Evolutionary conservation across 2,888 invertebrate species (phyloP).

Genomic region (Amphipyra berbera): DNA sequence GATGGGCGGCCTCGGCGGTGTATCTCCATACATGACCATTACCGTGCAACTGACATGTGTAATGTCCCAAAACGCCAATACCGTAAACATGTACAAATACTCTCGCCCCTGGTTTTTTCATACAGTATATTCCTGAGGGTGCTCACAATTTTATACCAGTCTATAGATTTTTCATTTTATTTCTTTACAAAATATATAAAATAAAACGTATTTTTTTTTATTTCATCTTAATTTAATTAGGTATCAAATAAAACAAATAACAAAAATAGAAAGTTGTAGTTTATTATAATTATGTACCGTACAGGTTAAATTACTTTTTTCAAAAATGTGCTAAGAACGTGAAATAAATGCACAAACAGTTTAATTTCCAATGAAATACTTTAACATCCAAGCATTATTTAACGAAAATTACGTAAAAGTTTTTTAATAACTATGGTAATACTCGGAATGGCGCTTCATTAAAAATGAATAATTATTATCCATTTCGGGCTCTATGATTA

Average conservation of each 20-base stretch:
- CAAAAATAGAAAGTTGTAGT: too few relatives aligned
- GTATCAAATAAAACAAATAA: too few relatives aligned
- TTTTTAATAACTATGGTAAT: constrained; percentile 21
- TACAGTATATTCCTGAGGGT: constrained; percentile 8
- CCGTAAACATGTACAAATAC: constrained; percentile 35
- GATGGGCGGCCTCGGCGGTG: constrained; percentile 46
- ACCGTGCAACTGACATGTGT: constrained; percentile 56
- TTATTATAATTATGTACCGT: too few relatives aligned
- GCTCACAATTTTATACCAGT: constrained; percentile 10
- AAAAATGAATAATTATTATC: constrained; percentile 23
- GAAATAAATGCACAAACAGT: background rate
- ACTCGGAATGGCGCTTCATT: constrained; percentile 14
- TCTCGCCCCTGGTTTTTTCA: constrained; percentile 23
- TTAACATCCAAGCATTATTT: background rate
- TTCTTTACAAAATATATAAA: background rate
- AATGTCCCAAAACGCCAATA: constrained; percentile 58
- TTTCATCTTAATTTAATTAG: too few relatives aligned
- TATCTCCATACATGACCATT: constrained; percentile 55
- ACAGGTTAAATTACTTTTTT: too few relatives aligned
- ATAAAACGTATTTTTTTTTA: too few relatives aligned
- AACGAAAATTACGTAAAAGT: background rate
- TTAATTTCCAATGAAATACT: constrained; percentile 4
- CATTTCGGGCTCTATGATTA: constrained; percentile 24
- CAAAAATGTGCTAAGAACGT: too few relatives aligned
- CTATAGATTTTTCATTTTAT: constrained; percentile 6